A percentile compares a stretch with the other conserved stretches of the same genome.
Evolutionary conservation across 2,797 vertebrate genomes (phyloP).

Genomic region (Pipistrellus nathusii): DNA sequence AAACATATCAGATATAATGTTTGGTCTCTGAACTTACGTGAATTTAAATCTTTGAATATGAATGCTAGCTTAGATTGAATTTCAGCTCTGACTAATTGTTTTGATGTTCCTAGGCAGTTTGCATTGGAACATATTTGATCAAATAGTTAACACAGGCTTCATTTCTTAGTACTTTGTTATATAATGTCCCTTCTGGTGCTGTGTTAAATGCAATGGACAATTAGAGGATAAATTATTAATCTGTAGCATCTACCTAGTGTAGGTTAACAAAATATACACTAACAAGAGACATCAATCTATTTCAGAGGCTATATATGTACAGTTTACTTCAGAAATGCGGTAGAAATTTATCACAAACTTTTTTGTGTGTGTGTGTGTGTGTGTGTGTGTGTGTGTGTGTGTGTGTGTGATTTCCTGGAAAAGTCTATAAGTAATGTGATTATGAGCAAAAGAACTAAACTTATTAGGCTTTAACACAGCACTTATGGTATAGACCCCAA

Average conservation of each 20-base stretch:
- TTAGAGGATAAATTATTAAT: background rate
- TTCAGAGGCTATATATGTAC: background rate
- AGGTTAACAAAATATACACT: background rate
- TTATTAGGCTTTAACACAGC: background rate
- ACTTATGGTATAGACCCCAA: background rate
- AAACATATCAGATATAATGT: conserved; percentile 32
- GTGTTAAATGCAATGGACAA: conserved; percentile 26
- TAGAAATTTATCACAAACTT: background rate
- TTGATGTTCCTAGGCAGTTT: background rate
- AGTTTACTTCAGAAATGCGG: background rate
- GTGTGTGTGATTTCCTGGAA: background rate
- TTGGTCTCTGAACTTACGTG: conserved; percentile 14
- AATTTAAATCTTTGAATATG: conserved; percentile 34
- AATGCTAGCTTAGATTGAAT: conserved; percentile 48
- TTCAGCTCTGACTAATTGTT: conserved; percentile 35
- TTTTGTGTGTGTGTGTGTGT: background rate
- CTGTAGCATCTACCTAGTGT: background rate
- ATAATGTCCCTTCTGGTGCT: background rate
- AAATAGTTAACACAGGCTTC: conserved; percentile 2
- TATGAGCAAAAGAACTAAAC: background rate
- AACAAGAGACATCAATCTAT: background rate
- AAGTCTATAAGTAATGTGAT: background rate
- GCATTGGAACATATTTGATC: background rate
- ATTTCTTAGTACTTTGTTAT: background rate
- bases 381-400: too few species aligned